phyloP scores from a whole-genome alignment of 2,888 invertebrate species.

The Patella caerulea region DNA sequence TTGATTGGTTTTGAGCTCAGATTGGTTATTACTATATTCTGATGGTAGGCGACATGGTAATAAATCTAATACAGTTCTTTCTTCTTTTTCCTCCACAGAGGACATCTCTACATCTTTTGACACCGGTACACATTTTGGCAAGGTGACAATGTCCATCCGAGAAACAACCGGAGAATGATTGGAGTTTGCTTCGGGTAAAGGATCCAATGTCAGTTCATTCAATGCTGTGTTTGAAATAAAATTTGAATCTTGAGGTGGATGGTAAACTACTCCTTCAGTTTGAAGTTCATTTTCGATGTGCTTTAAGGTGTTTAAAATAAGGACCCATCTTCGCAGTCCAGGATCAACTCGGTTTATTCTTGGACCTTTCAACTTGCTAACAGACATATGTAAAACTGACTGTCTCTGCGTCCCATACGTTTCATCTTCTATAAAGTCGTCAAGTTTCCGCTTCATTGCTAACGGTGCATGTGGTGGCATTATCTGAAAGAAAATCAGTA shows the following conservation, averaged over 20 bases:
- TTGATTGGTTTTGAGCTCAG: neutral
- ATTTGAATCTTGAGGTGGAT: constrained; percentile 24
- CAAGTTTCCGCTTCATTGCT: constrained; percentile 32
- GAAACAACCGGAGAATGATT: neutral
- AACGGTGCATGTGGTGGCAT: constrained; percentile 25
- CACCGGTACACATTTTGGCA: neutral
- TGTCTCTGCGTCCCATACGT: constrained; percentile 74
- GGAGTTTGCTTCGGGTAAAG: constrained; percentile 28
- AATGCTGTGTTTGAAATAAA: constrained; percentile 27
- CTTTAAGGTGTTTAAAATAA: constrained; percentile 92
- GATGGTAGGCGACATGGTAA: constrained; percentile 28
- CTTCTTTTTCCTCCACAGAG: constrained; percentile 6
- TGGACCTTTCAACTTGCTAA: constrained; percentile 88
- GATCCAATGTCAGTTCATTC: constrained; percentile 33
- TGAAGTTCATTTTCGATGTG: constrained; percentile 88
- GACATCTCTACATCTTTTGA: neutral
- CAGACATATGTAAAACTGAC: constrained; percentile 91
- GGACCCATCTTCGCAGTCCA: constrained; percentile 88
- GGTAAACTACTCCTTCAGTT: constrained; percentile 70
- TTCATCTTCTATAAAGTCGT: constrained; percentile 29
- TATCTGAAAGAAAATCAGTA: neutral
- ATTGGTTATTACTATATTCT: neutral
- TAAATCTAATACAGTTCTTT: constrained; percentile 26
- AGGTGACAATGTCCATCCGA: neutral
- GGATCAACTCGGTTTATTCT: constrained; percentile 79